Evolutionary conservation across 2,113 vertebrate genomes (phyloP).

Genomic region (Carettochelys insculpta): DNA sequence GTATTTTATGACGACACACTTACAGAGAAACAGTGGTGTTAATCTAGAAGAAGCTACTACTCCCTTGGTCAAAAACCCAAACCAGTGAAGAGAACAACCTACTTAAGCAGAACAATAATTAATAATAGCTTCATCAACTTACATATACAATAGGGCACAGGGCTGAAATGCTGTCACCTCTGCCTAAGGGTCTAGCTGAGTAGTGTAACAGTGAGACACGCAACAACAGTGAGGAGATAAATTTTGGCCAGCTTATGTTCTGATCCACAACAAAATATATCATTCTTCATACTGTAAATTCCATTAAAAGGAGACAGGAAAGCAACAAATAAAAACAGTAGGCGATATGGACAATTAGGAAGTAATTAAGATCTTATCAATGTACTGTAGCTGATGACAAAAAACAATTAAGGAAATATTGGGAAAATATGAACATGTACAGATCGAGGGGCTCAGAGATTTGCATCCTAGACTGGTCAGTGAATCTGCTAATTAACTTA

Average conservation of each 20-base stretch:
- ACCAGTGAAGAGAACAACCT: not conserved
- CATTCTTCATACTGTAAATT: not conserved
- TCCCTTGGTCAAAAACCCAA: not conserved
- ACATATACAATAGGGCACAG: not conserved
- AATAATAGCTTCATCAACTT: not conserved
- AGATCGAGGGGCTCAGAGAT: not conserved
- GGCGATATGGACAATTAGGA: not conserved
- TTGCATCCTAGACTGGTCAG: not conserved
- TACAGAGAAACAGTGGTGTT: constrained; percentile 25
- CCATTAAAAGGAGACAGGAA: not conserved
- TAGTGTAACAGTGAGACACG: not conserved
- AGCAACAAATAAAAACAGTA: not conserved
- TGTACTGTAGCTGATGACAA: not conserved
- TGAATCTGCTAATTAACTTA: not conserved
- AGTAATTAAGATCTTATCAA: not conserved
- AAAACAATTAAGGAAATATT: not conserved
- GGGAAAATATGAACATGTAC: not conserved
- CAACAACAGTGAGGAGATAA: not conserved
- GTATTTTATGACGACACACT: constrained; percentile 30
- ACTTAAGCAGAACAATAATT: not conserved
- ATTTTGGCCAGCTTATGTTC: not conserved
- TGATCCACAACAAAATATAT: not conserved
- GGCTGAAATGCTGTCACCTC: not conserved
- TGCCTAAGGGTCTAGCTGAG: not conserved
- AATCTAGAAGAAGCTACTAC: constrained; percentile 32